Evolutionary conservation across 2,113 vertebrate species (phyloP), one percentile per base, ranked within the genome.

Genomic region (Atherinomorus stipes): DNA sequence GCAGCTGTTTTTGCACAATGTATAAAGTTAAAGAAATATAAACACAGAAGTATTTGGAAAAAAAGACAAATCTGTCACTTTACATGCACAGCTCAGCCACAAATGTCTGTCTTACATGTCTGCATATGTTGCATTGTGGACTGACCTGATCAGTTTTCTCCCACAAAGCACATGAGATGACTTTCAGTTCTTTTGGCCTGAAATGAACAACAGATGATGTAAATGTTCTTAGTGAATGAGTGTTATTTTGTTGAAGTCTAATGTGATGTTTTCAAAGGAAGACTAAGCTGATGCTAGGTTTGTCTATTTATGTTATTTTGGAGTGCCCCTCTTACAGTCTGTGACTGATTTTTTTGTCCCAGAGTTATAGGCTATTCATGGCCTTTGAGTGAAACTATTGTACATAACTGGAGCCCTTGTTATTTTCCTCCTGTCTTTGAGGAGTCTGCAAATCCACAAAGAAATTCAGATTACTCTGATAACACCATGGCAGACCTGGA

Each of bases 1-100:
- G 76, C 80, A 88, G 88, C 85, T 85, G 68, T 83, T 87, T 83
- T 93, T 93, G 90, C 87, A 90, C 88, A 92, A 90, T 86, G 86
- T 90, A 90, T 64, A 81, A 78, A 81, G 53, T 57, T 51, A 76
- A 71, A 77, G 38, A 75, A 70, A 80, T 58, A 85, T 57, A 70
- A 50, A 66, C 42, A 51, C 72, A 42, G 74, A 84, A 85, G 83
- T 85, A 89, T 90, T 90, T 69, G 34, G n/a, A n/a, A 89, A 81
- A 71, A 50, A 71, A 87, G 76, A 75, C 22, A 70, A 37, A 76
- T 56, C 64, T 88, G 50, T 79, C 65, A 78, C 63, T 25, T 73
- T 68, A 78, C 68, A 76, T 49, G 59, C 81, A 88, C 76, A 83
- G 63, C 31, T 53, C 42, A 81, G 61, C 25, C 71, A 75, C 58